Conservation (phyloP, 1,140 invertebrate species). For the Bombus difficillimus region DNA sequence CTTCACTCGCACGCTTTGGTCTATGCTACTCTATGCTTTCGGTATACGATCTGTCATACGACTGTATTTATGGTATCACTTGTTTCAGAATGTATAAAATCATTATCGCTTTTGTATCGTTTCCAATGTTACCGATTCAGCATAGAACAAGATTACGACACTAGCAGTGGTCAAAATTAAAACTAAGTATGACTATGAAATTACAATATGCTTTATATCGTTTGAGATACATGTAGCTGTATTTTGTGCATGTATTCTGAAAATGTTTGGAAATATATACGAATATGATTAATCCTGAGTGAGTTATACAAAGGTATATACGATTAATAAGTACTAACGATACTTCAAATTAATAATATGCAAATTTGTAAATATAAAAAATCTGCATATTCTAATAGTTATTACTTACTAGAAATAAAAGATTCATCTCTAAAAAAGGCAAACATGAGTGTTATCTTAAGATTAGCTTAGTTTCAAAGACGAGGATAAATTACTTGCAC, state of each 20-base stretch:
- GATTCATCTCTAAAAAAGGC: background rate
- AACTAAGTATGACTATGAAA: background rate
- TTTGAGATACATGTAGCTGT: background rate
- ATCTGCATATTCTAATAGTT: background rate
- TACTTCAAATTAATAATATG: background rate
- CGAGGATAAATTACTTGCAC: background rate
- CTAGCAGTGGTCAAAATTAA: background rate
- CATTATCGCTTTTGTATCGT: background rate
- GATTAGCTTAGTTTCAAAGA: background rate
- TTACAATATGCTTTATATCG: background rate
- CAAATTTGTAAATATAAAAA: background rate
- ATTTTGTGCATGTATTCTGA: background rate
- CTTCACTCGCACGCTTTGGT: too few species aligned
- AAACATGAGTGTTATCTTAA: background rate
- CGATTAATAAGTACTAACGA: background rate
- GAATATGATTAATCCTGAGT: background rate
- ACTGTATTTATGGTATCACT: background rate
- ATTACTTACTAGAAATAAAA: background rate
- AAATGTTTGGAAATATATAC: background rate
- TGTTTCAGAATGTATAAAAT: background rate
- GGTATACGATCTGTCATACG: too few species aligned
- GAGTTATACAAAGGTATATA: background rate
- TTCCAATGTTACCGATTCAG: constrained; percentile 4
- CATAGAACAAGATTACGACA: background rate
- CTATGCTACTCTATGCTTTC: too few species aligned